Base-by-base conservation (phyloP, 2,113 vertebrate species). In the Vulpes lagopus region DNA sequence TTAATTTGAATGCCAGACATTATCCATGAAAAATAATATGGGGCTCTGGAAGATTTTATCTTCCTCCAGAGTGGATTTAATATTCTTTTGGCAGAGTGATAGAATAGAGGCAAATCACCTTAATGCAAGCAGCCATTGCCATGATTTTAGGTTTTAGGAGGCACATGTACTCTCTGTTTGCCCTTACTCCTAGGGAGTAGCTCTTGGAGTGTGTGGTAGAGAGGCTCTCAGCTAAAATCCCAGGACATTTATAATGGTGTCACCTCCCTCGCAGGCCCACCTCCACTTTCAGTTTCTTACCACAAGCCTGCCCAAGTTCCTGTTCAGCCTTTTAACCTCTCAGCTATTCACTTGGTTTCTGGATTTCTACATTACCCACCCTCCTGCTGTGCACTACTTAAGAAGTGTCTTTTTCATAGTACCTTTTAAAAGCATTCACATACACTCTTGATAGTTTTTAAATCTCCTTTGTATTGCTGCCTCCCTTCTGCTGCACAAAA, bases 11-110 rank as follows among this genome's bases (percentile, higher is more conserved):
- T 84, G 49, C 49, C 30, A 92, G 71, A 38, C 25, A 55, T 67
- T 89, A 89, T 38, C 51, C 53, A 69, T 30, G 49, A 71, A 92
- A 92, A 92, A 59, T 88, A 89, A 20, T 79, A 32, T 60, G 65
- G n/a, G 57, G 8, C 12, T 80, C 55, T 84, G 79, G 87, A 74
- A 89, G 87, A 95, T 85, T 85, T 96, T 74, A 57, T 79, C 91
- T 90, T 74, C 74, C 57, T 74, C 57, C 65, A 67, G 67, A 55
- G 43, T 85, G 57, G 59, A 67, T 71, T 67, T 74, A 80, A 80
- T 85, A 22, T 69, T 74, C 65, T 94, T 86, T 69, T 38, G 71
- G 57, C 83, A 95, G 38, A 79, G 71, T 89, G 88, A 62, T 7
- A 57, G 71, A 43, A 89, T 74, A 53, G 17, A 79, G 27, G 35